Conservation (phyloP, 2,797 vertebrate genomes). For the Argentina silus region DNA sequence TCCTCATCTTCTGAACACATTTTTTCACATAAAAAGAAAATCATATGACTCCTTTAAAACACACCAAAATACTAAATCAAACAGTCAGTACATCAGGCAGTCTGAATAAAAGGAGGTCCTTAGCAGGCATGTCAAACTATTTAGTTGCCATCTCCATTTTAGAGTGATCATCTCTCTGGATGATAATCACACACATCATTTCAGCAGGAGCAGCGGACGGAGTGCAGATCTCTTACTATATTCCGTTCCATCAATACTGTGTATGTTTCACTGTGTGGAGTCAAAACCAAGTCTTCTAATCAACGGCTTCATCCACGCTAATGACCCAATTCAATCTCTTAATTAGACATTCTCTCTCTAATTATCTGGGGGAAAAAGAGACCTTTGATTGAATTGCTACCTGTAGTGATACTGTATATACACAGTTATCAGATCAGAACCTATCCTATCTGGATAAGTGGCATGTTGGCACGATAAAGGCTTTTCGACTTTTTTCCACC, state of each 20-base stretch:
- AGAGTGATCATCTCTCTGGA: slow-evolving; percentile 29
- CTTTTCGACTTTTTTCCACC: slow-evolving; percentile 45
- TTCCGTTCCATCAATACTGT: background rate
- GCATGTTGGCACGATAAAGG: background rate
- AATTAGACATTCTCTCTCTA: slow-evolving; percentile 45
- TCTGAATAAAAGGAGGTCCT: background rate
- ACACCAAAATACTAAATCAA: too few species aligned
- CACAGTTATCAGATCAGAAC: slow-evolving; percentile 23
- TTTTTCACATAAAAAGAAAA: too few species aligned
- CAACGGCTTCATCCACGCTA: slow-evolving; percentile 57
- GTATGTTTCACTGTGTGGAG: background rate
- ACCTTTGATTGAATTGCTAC: slow-evolving; percentile 47
- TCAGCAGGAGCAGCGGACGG: background rate
- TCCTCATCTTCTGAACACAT: too few species aligned
- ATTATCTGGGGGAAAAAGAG: slow-evolving; percentile 41
- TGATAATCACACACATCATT: slow-evolving; percentile 40
- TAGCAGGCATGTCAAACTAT: background rate
- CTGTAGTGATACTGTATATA: slow-evolving; percentile 7
- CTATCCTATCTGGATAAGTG: background rate
- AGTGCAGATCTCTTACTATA: background rate
- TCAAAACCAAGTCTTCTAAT: slow-evolving; percentile 39
- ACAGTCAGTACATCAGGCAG: background rate
- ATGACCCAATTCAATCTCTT: slow-evolving; percentile 55
- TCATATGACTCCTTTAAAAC: too few species aligned
- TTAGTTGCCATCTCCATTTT: background rate